These are phyloP conservation scores for Andrena hattorfiana DNA, from an alignment of 2,888 invertebrate genomes.

Conservation along the genomic window DNA sequence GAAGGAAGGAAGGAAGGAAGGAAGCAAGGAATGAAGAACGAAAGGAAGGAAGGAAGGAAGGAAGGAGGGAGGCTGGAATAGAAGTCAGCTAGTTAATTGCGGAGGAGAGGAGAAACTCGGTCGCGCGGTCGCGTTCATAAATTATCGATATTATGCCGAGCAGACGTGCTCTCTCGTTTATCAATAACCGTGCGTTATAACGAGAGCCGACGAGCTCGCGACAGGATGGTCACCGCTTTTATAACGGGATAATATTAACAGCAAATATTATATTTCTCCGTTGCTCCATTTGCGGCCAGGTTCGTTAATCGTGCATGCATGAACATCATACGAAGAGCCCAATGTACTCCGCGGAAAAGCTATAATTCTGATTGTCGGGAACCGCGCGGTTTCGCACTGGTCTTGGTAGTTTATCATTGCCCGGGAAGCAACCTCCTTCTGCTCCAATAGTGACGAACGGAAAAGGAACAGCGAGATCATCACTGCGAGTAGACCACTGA, in stretches of 20 bases:
- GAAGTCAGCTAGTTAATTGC: constrained; percentile 50
- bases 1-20: too few species aligned
- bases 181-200: constrained; percentile 49
- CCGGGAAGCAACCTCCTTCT: not conserved
- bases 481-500: too few species aligned
- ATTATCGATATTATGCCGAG: constrained; percentile 54
- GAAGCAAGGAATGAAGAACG: too few species aligned
- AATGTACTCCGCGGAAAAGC: constrained; percentile 5
- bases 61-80: too few species aligned
- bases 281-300: constrained; percentile 45
- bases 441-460: not conserved
- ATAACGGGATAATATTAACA: constrained; percentile 61
- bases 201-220: constrained; percentile 22
- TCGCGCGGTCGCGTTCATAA: constrained; percentile 40
- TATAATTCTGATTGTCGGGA: constrained; percentile 34
- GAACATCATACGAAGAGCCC: constrained; percentile 23
- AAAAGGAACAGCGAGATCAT: too few species aligned
- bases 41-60: not conserved
- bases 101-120: constrained; percentile 33
- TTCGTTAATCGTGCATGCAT: constrained; percentile 32
- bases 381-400: not conserved
- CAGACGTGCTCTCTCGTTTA: constrained; percentile 49
- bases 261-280: constrained; percentile 60
- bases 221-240: constrained; percentile 46
- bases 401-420: not conserved